phyloP scores from a whole-genome alignment of 2,797 vertebrate genomes.

The Philypnodon macrostomus region DNA sequence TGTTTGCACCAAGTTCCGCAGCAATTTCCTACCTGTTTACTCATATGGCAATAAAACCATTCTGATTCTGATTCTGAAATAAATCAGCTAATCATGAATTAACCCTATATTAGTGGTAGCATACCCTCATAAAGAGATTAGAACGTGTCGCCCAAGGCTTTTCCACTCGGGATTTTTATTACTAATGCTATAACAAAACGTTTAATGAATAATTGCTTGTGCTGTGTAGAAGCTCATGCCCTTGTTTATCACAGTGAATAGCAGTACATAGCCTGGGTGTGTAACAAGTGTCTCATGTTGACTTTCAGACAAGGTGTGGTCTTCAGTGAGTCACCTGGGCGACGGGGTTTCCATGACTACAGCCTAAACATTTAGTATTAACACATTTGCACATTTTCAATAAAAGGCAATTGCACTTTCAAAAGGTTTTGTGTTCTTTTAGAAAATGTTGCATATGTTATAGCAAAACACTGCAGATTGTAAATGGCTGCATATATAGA shows the following conservation, averaged over 20 bases:
- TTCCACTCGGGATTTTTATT: background rate
- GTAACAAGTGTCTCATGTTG: slow-evolving; percentile 2
- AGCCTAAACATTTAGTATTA: slow-evolving; percentile 4
- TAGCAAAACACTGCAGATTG: too few species aligned
- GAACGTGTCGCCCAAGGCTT: background rate
- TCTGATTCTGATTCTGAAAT: too few species aligned
- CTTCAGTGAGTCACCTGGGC: slow-evolving; percentile 54
- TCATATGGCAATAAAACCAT: too few species aligned
- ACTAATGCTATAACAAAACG: background rate
- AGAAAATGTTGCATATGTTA: too few species aligned
- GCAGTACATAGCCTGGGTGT: slow-evolving; percentile 10
- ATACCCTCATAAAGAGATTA: background rate
- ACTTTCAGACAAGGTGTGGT: slow-evolving; percentile 52
- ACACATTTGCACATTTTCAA: background rate
- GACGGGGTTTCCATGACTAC: slow-evolving; percentile 43
- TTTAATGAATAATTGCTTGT: background rate
- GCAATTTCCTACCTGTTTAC: too few species aligned
- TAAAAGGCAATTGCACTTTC: background rate
- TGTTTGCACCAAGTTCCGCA: too few species aligned
- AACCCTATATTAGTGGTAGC: background rate
- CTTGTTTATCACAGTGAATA: slow-evolving; percentile 27
- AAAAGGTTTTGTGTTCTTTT: too few species aligned
- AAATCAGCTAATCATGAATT: too few species aligned
- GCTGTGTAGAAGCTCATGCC: slow-evolving; percentile 12
- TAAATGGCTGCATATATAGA: too few species aligned